Conservation (phyloP, 2,888 invertebrate species). For the Lymantria monacha region DNA sequence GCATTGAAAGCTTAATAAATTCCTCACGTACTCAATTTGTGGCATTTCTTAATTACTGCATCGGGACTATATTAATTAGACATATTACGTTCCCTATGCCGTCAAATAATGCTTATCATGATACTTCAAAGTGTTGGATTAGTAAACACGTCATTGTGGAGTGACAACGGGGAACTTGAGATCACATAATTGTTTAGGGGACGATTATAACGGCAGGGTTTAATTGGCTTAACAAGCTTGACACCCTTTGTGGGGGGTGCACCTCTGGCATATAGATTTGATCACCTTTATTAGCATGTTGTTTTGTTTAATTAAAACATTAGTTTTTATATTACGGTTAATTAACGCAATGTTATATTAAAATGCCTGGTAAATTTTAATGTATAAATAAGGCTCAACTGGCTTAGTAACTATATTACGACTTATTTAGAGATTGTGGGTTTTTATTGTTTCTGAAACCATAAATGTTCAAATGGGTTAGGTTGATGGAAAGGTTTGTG, state of each 20-base stretch:
- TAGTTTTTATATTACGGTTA: background rate
- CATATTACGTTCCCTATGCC: conserved; percentile 28
- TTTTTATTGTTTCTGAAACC: too few species aligned
- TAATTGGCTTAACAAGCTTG: conserved; percentile 74
- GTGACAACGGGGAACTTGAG: conserved; percentile 57
- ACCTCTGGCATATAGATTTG: conserved; percentile 44
- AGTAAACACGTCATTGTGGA: conserved; percentile 59
- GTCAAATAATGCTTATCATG: conserved; percentile 35
- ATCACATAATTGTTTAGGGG: conserved; percentile 73
- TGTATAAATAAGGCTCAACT: too few species aligned
- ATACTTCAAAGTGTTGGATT: conserved; percentile 42
- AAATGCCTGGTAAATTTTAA: too few species aligned
- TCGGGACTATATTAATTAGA: conserved; percentile 28
- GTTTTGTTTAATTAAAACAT: conserved; percentile 26
- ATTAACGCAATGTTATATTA: background rate
- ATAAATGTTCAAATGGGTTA: too few species aligned
- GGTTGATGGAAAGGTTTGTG: too few species aligned
- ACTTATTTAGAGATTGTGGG: too few species aligned
- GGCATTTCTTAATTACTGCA: conserved; percentile 19
- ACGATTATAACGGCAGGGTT: conserved; percentile 63
- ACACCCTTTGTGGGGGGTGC: conserved; percentile 55
- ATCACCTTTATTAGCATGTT: conserved; percentile 39
- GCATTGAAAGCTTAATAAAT: conserved; percentile 6
- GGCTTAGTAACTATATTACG: too few species aligned
- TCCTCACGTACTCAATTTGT: conserved; percentile 6